Evolutionary conservation across 2,797 vertebrate genomes (phyloP), one percentile per base, ranked within the genome.

Genomic region (Enteromius thamalakanensis): DNA sequence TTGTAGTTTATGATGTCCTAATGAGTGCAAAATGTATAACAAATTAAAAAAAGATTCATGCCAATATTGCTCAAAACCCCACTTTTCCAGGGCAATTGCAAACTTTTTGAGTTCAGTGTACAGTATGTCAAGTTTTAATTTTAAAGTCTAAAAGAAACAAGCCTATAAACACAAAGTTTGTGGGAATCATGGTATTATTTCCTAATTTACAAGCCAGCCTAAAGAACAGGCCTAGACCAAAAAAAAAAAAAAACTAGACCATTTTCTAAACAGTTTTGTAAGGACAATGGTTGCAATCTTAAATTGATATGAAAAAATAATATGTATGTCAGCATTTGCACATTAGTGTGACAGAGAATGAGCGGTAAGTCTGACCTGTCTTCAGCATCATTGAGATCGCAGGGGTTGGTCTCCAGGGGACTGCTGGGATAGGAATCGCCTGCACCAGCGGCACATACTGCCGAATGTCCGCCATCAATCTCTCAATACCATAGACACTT

Each of bases 391-490:
- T 95, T 89, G 94, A 94, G 55, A 94, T 91, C 0, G 95, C 95
- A 0, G 98, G 97, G 86, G 89, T 93, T 67, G 96, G 86, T 81
- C 93, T 94, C 98, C 97, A 99, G 0, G 94, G 94, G 69, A 94
- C 90, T 75, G 96, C 95, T 79, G 97, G 94, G 17, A 96, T 89
- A 1, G 93, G 96, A 90, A 99, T 91, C 0, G 97, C 96, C 87
- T 97, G 98, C 37, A 99, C 93, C 87, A 94, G 93, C 12, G 96
- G 95, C 75, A 97, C 93, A 0, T 96, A 97, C 85, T 96, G 96
- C 87, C 95, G 96, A 84, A 99, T 93, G 89, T 98, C 97, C 0
- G 93, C 94, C 8, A 96, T 96, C 92, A 98, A 92, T 0, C 96
- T 97, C 92, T 95, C 94, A 7, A 95, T 85, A 21, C 96, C 96